These are phyloP conservation scores for Microctenopoma lineatum DNA, from an alignment of 2,797 vertebrate genomes.

Conservation along the genomic window DNA sequence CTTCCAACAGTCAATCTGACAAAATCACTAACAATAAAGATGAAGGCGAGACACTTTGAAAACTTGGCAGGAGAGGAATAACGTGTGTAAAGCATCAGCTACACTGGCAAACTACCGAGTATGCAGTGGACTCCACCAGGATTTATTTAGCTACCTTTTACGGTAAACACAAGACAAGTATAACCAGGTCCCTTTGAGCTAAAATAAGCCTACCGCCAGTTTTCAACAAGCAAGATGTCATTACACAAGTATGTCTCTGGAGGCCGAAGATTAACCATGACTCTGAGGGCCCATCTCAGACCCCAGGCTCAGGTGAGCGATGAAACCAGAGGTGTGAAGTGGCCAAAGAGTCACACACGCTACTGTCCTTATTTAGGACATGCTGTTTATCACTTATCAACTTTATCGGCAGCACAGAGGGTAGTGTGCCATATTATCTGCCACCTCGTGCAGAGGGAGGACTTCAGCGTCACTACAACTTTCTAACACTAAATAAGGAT, in stretches of 20 bases:
- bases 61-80: constrained; percentile 27
- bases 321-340: constrained; percentile 50
- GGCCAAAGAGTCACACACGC: constrained; percentile 32
- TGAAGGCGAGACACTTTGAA: constrained; percentile 26
- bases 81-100: constrained; percentile 34
- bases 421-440: constrained; percentile 49
- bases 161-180: constrained; percentile 58
- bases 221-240: constrained; percentile 68
- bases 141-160: constrained; percentile 69
- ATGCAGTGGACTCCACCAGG: constrained; percentile 19
- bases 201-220: constrained; percentile 65
- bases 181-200: constrained; percentile 54
- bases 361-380: constrained; percentile 52
- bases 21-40: not conserved
- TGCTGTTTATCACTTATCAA: constrained; percentile 51
- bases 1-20: constrained; percentile 14
- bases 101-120: constrained; percentile 19
- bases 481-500: constrained; percentile 47
- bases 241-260: constrained; percentile 67
- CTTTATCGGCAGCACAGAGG: constrained; percentile 51
- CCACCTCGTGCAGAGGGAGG: constrained; percentile 34
- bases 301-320: constrained; percentile 63
- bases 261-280: constrained; percentile 56
- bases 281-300: constrained; percentile 44
- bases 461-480: constrained; percentile 16